A percentile compares a stretch with the other conserved stretches of the same genome.
phyloP scores from a whole-genome alignment of 2,113 vertebrate species.

The Butorides virescens region DNA sequence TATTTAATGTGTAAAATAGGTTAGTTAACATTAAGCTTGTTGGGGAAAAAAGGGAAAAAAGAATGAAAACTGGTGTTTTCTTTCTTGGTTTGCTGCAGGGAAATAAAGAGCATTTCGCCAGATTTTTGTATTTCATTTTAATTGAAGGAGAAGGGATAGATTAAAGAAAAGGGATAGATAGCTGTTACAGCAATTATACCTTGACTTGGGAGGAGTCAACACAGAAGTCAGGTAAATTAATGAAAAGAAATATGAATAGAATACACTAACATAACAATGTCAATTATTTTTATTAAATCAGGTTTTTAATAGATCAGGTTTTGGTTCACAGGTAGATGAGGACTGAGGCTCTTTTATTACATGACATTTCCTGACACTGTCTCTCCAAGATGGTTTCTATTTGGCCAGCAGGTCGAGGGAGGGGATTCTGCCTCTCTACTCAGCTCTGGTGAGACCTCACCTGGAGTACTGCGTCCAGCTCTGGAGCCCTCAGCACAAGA shows the following conservation, averaged over 20 bases:
- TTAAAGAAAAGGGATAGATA: neutral
- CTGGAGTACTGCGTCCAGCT: no score
- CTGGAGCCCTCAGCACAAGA: no score
- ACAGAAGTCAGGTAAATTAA: neutral
- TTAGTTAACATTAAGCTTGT: neutral
- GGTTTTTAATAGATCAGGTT: neutral
- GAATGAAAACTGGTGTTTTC: neutral
- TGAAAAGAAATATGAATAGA: neutral
- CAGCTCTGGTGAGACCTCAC: no score
- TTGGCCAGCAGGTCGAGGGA: no score
- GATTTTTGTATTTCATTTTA: neutral
- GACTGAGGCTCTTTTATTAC: neutral
- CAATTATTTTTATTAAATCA: neutral
- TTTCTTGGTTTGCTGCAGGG: neutral
- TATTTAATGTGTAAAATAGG: neutral
- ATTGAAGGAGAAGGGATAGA: neutral
- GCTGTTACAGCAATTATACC: neutral
- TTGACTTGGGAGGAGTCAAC: neutral
- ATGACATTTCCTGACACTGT: neutral
- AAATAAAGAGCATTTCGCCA: neutral
- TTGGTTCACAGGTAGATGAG: neutral
- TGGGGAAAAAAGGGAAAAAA: neutral
- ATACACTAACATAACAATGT: neutral
- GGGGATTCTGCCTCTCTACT: no score
- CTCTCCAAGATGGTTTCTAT: neutral